A percentile compares a stretch with the other conserved stretches of the same genome.
Conservation (phyloP, 2,797 vertebrate species). For the Pipistrellus pipistrellus region DNA sequence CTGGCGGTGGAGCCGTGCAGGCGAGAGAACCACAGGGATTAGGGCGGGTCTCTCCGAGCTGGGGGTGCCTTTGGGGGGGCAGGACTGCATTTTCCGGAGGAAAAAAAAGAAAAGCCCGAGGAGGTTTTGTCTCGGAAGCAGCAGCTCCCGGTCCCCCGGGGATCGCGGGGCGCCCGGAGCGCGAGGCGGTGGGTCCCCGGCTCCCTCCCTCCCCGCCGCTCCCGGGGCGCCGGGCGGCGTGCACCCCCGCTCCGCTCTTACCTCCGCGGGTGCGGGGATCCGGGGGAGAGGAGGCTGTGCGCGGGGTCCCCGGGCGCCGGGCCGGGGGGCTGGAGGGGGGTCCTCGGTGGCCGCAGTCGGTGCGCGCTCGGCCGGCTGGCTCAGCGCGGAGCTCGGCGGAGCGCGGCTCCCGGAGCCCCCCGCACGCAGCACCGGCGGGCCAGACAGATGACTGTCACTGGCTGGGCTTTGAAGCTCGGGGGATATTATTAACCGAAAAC, state of each 20-base stretch:
- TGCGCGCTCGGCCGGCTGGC: constrained; percentile 71
- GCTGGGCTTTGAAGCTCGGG: constrained; percentile 90
- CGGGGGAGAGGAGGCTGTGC: too few relatives aligned
- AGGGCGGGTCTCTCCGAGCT: constrained; percentile 76
- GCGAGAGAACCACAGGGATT: constrained; percentile 50
- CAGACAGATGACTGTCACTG: constrained; percentile 94
- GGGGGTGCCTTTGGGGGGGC: not conserved
- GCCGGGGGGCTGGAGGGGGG: not conserved
- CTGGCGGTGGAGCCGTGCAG: constrained; percentile 60
- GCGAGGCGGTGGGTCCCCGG: too few relatives aligned
- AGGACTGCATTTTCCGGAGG: too few relatives aligned
- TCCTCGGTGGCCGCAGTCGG: not conserved
- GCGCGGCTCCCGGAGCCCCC: constrained; percentile 80
- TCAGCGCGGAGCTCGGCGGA: constrained; percentile 55
- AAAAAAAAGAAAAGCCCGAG: not conserved
- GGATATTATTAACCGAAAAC: constrained; percentile 92
- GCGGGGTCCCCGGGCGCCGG: too few relatives aligned
- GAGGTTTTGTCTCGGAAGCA: not conserved
- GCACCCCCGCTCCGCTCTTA: too few relatives aligned
- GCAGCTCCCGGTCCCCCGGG: too few relatives aligned
- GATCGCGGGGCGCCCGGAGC: not conserved
- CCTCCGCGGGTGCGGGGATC: too few relatives aligned
- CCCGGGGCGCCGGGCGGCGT: not conserved
- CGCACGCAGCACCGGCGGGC: constrained; percentile 87
- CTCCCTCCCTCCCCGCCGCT: not conserved